Evolutionary conservation across 2,888 invertebrate species (phyloP), one percentile per base, ranked within the genome.

Genomic region (Serrognathus titanus): DNA sequence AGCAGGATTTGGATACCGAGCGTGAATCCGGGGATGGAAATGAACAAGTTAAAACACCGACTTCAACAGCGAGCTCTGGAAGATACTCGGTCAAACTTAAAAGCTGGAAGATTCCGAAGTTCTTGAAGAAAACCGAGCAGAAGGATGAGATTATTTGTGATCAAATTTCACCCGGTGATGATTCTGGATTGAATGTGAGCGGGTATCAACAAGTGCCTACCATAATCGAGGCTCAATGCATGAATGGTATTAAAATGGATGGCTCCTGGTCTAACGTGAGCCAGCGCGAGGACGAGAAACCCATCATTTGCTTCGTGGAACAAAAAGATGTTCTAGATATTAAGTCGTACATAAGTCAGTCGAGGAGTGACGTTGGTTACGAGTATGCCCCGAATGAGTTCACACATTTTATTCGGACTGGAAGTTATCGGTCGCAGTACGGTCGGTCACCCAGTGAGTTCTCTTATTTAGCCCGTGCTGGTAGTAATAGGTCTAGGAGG

Each of bases 261-360:
- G 59, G 55, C 7, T 59, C 60, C 5, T 57, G 53, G 46, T 51
- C 51, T 24, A 60, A 57, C 16, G 36, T 53, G 10, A 63, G 55
- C 37, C 48, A 53, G 10, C 53, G 55, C 20, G 67, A 68, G 12
- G 63, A 67, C n/a, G 60, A 53, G 10, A 48, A 53, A 24, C 24
- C 24, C 24, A 40, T 53, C 53, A 58, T 64, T 37, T 63, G 61
- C 58, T 58, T 63, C 24, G 71, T 71, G 20, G 69, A 71, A 10
- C 70, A 69, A 60, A 79, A 76, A 60, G 87, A 88, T 69, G 82
- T 85, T 24, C 85, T 88, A 57, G 88, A 88, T 67, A 85, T 88
- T 41, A 82, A 87, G 63, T 87, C 88, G 9, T 88, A 88, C 67
- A 82, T 88, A 61, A 88, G 88, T 65, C 88, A 88, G 70, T 88